Base-by-base conservation (phyloP, 2,113 vertebrate genomes). In the Macquaria ambigua region DNA sequence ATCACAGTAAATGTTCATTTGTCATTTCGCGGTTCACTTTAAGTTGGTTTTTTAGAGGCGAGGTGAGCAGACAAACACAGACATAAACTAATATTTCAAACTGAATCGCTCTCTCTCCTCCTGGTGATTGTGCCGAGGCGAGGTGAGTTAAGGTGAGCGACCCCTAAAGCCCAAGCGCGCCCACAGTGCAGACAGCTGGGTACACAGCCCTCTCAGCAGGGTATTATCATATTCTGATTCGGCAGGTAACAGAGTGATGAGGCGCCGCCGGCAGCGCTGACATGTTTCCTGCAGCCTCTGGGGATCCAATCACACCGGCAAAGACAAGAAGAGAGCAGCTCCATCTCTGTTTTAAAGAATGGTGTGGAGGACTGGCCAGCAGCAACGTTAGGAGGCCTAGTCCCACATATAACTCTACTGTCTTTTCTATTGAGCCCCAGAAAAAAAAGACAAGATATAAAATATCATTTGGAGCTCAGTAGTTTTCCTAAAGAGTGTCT, bases 201-300 rank as follows among this genome's bases (percentile, higher is more conserved):
- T 46, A 20, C 59, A 58, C 37, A n/a, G 10, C 21, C 1, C 37
- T 53, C 76, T 72, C 15, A 55, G 21, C 34, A n/a, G 62, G 62
- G 66, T 16, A 39, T 77, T 43, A 78, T 69, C 70, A 58, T 64
- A 53, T 46, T 77, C 9, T 37, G 72, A 83, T 61, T 79, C 52
- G 74, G 85, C 62, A 84, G 68, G 78, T 80, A 55, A 43, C 46
- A 43, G 15, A 53, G 67, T 59, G 68, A 56, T 39, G 68, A 81
- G 46, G 10, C 5, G n/a, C 67, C 25, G 70, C 41, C 12, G 23
- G 56, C 52, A n/a, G 62, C 53, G 31, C 70, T 74, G 43, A 74
- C 67, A 68, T 63, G 80, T 77, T 77, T 68, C 43, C 66, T 77
- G 50, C 78, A 75, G 66, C 52, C 87, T 86, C 46, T 48, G 43